Evolutionary conservation across 2,113 vertebrate species (phyloP).

Genomic region (Artemisiospiza belli): DNA sequence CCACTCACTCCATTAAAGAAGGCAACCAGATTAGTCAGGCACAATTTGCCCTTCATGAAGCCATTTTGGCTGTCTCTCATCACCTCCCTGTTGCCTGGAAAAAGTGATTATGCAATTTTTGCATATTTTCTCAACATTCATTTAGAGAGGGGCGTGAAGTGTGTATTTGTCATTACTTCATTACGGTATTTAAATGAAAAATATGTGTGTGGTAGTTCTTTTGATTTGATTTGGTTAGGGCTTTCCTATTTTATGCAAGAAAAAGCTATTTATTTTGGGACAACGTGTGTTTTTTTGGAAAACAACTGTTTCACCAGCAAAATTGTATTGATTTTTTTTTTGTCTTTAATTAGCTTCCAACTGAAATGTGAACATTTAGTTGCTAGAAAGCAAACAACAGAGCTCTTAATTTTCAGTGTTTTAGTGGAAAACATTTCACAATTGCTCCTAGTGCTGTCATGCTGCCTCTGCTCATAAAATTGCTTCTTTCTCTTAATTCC

Average conservation of each 20-base stretch:
- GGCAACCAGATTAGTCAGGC: background rate
- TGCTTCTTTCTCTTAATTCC: constrained; percentile 27
- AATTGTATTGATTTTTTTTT: background rate
- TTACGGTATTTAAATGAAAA: background rate
- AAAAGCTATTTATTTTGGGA: background rate
- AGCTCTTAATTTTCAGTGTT: constrained; percentile 47
- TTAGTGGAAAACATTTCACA: constrained; percentile 37
- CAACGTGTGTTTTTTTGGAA: background rate
- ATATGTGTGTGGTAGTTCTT: background rate
- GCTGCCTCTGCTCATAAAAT: constrained; percentile 38
- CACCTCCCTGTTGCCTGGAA: background rate
- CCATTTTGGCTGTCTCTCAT: background rate
- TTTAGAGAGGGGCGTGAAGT: background rate
- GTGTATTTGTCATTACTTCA: background rate
- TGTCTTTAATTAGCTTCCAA: constrained; percentile 18
- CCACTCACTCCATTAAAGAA: background rate
- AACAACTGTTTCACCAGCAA: background rate
- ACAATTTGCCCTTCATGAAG: background rate
- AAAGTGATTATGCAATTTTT: background rate
- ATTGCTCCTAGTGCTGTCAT: constrained; percentile 9
- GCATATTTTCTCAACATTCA: background rate
- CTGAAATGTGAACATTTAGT: constrained; percentile 25
- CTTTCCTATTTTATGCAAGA: background rate
- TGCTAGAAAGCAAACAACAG: constrained; percentile 29
- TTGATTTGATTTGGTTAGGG: background rate